phyloP scores from a whole-genome alignment of 2,888 invertebrate genomes.

The Anoplius nigerrimus region DNA sequence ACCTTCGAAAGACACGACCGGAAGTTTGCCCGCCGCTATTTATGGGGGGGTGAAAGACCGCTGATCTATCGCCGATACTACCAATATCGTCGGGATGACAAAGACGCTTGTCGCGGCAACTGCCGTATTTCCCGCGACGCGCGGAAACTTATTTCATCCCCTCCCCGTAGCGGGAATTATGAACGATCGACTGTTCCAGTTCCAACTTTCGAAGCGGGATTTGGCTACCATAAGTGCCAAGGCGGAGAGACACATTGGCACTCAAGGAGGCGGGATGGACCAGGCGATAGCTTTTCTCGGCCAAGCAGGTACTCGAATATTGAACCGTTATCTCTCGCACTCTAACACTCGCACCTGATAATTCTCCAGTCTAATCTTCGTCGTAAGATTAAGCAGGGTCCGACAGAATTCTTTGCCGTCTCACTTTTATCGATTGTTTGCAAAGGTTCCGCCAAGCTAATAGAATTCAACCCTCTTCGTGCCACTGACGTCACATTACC shows the following conservation, averaged over 20 bases:
- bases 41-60: no score
- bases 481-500: slow-evolving; percentile 89
- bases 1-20: neutral
- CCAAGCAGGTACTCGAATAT: slow-evolving; percentile 78
- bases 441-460: slow-evolving; percentile 89
- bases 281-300: slow-evolving; percentile 98
- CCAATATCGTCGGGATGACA: no score
- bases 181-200: slow-evolving; percentile 31
- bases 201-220: slow-evolving; percentile 76
- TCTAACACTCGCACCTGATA: no score
- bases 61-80: no score
- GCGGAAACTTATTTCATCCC: neutral
- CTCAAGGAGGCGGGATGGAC: slow-evolving; percentile 99
- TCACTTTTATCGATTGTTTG: slow-evolving; percentile 7
- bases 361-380: no score
- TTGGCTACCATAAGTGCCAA: slow-evolving; percentile 92
- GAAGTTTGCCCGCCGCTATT: neutral
- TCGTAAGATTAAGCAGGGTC: neutral
- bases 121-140: neutral
- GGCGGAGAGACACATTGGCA: slow-evolving; percentile 96
- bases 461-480: slow-evolving; percentile 93
- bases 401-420: no score
- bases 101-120: no score
- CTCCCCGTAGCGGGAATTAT: neutral
- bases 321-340: no score